phyloP scores from a whole-genome alignment of 2,888 invertebrate genomes.

The Byasa hedistus region DNA sequence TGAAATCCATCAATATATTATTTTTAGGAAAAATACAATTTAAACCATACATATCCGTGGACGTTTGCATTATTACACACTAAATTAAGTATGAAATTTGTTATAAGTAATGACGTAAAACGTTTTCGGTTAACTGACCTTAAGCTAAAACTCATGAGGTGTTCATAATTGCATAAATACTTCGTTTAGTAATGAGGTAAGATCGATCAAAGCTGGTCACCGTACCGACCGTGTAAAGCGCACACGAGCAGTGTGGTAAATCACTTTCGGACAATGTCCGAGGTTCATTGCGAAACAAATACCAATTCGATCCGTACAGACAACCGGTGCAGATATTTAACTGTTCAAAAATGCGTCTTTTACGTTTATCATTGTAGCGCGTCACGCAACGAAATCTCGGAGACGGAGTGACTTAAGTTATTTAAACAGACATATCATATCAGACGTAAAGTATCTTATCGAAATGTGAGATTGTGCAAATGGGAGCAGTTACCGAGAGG shows the following conservation, averaged over 20 bases:
- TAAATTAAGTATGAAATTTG: neutral
- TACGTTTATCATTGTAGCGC: constrained; percentile 39
- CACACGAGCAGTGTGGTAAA: constrained; percentile 29
- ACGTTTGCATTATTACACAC: neutral
- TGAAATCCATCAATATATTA: too few species aligned
- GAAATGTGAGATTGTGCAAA: constrained; percentile 71
- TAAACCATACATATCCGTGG: too few species aligned
- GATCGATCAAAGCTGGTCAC: constrained; percentile 30
- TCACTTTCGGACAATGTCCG: constrained; percentile 31
- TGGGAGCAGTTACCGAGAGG: constrained; percentile 66
- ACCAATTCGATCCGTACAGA: constrained; percentile 2
- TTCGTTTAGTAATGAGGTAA: constrained; percentile 22
- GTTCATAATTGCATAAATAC: constrained; percentile 8
- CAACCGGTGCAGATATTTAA: constrained; percentile 34
- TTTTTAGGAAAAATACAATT: too few species aligned
- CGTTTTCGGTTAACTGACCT: constrained; percentile 10
- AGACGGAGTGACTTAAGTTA: constrained; percentile 60
- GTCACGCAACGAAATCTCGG: constrained; percentile 71
- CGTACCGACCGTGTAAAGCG: constrained; percentile 28
- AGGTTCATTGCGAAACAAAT: constrained; percentile 10
- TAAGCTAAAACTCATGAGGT: constrained; percentile 8
- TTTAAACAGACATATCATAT: constrained; percentile 58
- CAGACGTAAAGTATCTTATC: constrained; percentile 63
- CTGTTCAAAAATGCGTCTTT: constrained; percentile 29
- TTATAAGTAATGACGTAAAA: constrained; percentile 5